Base-by-base conservation (phyloP, 1,140 invertebrate genomes). In the Neocloeon triangulifer region DNA sequence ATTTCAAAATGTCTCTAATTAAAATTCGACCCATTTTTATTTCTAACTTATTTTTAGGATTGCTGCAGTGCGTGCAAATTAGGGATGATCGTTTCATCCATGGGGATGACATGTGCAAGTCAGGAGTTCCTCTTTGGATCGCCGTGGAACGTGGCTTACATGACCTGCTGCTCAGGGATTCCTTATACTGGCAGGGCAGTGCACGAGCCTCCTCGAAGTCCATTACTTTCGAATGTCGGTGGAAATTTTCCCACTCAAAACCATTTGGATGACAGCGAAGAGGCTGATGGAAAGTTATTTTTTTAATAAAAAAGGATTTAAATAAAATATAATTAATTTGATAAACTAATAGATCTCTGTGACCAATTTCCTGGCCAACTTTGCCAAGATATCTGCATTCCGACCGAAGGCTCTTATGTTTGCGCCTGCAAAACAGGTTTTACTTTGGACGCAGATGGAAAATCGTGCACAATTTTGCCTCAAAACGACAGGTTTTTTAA, bases 351-450 rank as follows among this genome's bases (percentile, higher is more conserved):
- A n/a, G 62, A 70, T 40, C 54, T 76, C 23, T 77, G 73, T 39
- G 51, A 64, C n/a, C 50, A 67, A 32, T 56, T 66, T 44, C 58
- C 55, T 29, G 69, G 66, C 7, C 60, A 72, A 39, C 46, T 78
- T 6, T 80, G 76, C 43, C 67, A 72, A 1, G 73, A 80, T 38
- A 66, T 71, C 40, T 80, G 76, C 41, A 56, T 75, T 5, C 62
- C 71, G 0, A 56, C 61, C 0, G 61, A 58, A 4, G 62, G 59
- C 4, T 77, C 75, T 0, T 85, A 70, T 47, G 59, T 53, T 33
- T 86, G 80, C 47, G 56, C 63, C 19, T 86, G 80, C 48, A 55
- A 64, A 13, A 49, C 65, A 37, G 79, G 78, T 4, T 81, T 68
- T 42, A 61, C 63, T 33, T 51, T 79, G 3, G 56, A 64, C 39